Evolutionary conservation across 2,888 invertebrate genomes (phyloP).

Genomic region (Molanna angustata): DNA sequence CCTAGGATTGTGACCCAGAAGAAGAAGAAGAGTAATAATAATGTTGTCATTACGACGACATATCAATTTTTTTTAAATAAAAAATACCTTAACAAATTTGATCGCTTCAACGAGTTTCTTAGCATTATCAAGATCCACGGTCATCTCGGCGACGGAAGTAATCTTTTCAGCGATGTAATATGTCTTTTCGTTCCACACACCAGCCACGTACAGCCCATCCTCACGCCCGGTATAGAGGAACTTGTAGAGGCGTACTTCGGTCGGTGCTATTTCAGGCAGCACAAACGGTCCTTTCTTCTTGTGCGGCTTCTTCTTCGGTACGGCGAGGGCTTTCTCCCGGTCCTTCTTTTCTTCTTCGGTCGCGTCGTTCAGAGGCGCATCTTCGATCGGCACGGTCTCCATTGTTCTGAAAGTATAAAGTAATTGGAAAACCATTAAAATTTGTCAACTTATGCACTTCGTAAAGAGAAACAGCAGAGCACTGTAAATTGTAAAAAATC

Average conservation of each 20-base stretch:
- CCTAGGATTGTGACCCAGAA: too few species aligned
- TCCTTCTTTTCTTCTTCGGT: neutral
- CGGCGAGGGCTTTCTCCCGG: neutral
- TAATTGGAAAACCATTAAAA: too few species aligned
- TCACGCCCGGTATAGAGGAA: constrained; percentile 56
- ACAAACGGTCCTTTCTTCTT: constrained; percentile 6
- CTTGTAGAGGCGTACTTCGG: constrained; percentile 44
- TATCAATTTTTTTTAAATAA: too few species aligned
- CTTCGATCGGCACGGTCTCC: too few species aligned
- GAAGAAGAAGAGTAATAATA: neutral
- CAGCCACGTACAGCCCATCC: constrained; percentile 54
- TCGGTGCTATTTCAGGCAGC: neutral
- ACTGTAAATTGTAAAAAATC: too few species aligned
- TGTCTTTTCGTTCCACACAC: constrained; percentile 53
- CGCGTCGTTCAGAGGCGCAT: too few species aligned
- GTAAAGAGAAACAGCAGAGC: too few species aligned
- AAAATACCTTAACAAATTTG: constrained; percentile 22
- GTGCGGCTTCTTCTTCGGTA: constrained; percentile 1
- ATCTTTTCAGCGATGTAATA: constrained; percentile 50
- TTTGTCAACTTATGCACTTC: too few species aligned
- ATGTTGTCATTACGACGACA: too few species aligned
- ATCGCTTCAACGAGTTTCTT: constrained; percentile 20
- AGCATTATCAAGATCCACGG: constrained; percentile 9
- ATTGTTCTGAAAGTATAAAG: too few species aligned
- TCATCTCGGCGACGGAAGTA: constrained; percentile 9